Conservation (phyloP, 2,888 invertebrate genomes). For the Miltochrista miniata region DNA sequence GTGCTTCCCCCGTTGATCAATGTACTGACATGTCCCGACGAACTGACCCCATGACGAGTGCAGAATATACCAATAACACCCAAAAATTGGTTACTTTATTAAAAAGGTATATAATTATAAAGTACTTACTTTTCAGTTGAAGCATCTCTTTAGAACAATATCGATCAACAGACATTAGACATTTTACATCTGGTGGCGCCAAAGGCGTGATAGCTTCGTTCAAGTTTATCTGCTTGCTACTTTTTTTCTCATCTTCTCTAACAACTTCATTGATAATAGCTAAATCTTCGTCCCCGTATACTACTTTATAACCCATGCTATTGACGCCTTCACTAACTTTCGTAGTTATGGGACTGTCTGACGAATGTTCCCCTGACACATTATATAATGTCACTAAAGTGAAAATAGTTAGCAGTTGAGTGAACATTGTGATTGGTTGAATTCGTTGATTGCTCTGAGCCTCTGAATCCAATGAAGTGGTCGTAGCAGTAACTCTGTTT, state of each 20-base stretch:
- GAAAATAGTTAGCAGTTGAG: conserved; percentile 27
- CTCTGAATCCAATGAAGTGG: conserved; percentile 28
- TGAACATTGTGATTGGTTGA: conserved; percentile 49
- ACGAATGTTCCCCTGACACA: conserved; percentile 27
- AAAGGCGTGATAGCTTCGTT: conserved; percentile 54
- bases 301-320: conserved; percentile 55
- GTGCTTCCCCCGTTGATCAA: too few species aligned
- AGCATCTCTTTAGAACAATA: conserved; percentile 69
- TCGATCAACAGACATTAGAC: conserved; percentile 70
- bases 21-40: too few species aligned
- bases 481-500: conserved; percentile 20
- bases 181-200: conserved; percentile 67
- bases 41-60: too few species aligned
- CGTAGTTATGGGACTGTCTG: conserved; percentile 44
- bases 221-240: conserved; percentile 45
- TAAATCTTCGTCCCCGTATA: conserved; percentile 69
- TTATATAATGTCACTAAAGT: conserved; percentile 15
- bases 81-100: too few species aligned
- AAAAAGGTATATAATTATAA: too few species aligned
- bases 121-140: conserved; percentile 65
- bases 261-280: conserved; percentile 62
- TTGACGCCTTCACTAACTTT: conserved; percentile 52
- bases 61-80: too few species aligned
- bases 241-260: conserved; percentile 51
- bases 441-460: conserved; percentile 30